phyloP scores from a whole-genome alignment of 2,113 vertebrate species.

The Prionailurus bengalensis region DNA sequence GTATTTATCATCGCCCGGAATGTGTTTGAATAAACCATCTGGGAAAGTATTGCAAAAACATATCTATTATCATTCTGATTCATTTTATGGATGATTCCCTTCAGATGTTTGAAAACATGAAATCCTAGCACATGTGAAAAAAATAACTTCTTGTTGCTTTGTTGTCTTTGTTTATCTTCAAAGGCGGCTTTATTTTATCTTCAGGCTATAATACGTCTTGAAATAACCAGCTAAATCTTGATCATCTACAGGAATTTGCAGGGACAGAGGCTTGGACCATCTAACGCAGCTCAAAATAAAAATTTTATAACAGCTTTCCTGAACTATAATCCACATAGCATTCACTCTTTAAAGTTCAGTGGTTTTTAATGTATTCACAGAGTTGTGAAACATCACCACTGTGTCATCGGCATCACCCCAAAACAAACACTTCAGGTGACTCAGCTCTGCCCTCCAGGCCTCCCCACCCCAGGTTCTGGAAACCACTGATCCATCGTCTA shows the following conservation, averaged over 20 bases:
- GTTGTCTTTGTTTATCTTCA: constrained; percentile 30
- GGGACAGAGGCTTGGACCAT: background rate
- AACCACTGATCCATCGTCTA: background rate
- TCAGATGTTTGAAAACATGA: constrained; percentile 68
- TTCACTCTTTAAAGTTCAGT: background rate
- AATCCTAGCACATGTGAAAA: constrained; percentile 26
- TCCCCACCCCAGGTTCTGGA: background rate
- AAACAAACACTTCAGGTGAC: background rate
- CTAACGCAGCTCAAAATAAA: background rate
- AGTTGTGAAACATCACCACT: background rate
- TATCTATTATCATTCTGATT: constrained; percentile 64
- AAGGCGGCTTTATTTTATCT: background rate
- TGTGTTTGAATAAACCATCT: constrained; percentile 61
- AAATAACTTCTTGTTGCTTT: constrained; percentile 29
- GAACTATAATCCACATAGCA: background rate
- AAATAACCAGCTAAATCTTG: background rate
- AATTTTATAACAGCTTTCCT: background rate
- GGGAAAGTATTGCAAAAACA: background rate
- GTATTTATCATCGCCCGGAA: constrained; percentile 27
- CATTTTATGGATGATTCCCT: constrained; percentile 36
- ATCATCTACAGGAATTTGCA: background rate
- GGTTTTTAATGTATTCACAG: background rate
- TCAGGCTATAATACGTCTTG: background rate
- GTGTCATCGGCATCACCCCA: background rate
- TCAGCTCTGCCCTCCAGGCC: background rate